These are phyloP conservation scores for Andinoacara biseriatus DNA, from an alignment of 2,113 vertebrate species.

Conservation along the genomic window DNA sequence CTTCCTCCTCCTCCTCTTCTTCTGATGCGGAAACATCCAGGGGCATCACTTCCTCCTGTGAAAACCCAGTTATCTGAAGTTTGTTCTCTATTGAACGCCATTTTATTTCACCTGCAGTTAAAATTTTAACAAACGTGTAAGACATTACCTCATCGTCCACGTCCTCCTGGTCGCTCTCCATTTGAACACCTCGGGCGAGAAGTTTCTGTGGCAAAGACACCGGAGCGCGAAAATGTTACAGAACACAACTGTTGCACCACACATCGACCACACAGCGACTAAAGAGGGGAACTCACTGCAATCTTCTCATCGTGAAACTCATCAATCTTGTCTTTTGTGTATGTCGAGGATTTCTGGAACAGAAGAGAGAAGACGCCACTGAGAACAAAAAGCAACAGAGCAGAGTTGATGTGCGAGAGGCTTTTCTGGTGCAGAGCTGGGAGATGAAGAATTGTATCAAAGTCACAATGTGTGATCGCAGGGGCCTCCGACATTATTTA, in stretches of 20 bases:
- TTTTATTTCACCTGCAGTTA: not conserved
- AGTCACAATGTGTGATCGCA: not conserved
- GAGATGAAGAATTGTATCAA: not conserved
- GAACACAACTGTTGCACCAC: not conserved
- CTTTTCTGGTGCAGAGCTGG: not conserved
- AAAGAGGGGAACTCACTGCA: constrained; percentile 68
- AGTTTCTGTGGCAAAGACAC: constrained; percentile 72
- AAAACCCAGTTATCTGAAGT: not conserved
- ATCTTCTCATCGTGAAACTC: constrained; percentile 83
- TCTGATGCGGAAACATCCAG: constrained; percentile 78
- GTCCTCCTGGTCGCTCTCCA: constrained; percentile 77
- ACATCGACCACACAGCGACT: not conserved
- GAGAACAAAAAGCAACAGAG: not conserved
- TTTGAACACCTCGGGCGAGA: constrained; percentile 74
- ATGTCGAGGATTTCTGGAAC: constrained; percentile 77
- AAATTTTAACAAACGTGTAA: not conserved
- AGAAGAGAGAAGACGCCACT: not conserved
- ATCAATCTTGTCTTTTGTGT: constrained; percentile 81
- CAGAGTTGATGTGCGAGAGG: not conserved
- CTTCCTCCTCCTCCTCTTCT: constrained; percentile 38
- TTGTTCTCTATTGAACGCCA: not conserved
- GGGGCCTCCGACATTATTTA: not conserved
- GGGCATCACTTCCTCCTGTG: constrained; percentile 85
- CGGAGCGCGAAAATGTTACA: not conserved
- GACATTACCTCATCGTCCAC: constrained; percentile 76